A percentile compares a stretch with the other conserved stretches of the same genome.
phyloP scores from a whole-genome alignment of 2,797 vertebrate species.

The Bradypus variegatus region DNA sequence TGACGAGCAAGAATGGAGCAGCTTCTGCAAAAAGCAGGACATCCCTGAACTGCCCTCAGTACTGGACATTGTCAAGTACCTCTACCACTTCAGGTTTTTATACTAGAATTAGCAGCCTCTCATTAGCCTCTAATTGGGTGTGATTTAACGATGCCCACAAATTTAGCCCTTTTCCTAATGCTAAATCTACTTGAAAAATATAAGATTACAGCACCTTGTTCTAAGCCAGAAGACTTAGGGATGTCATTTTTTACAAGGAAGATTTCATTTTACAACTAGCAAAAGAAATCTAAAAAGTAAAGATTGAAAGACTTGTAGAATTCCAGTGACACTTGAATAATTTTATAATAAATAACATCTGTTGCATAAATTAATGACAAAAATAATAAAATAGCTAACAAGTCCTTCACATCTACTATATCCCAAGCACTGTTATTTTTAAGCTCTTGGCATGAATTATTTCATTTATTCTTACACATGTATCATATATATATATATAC shows the following conservation, averaged over 20 bases:
- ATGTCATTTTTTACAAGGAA: neutral
- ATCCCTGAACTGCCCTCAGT: neutral
- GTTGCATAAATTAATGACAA: neutral
- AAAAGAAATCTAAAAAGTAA: neutral
- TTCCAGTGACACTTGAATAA: neutral
- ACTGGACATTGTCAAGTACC: accelerated
- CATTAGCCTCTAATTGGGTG: neutral
- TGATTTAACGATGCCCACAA: neutral
- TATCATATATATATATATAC: too few species aligned
- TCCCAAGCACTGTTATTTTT: neutral
- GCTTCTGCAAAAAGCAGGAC: neutral
- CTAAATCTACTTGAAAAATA: neutral
- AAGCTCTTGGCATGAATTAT: neutral
- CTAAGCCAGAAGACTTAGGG: neutral
- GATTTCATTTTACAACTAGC: conserved; percentile 21
- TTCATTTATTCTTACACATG: neutral
- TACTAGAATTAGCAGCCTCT: neutral
- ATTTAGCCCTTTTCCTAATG: neutral
- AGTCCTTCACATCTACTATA: neutral
- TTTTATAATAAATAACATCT: neutral
- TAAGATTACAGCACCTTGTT: neutral
- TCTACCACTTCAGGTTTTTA: neutral
- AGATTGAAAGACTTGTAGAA: neutral
- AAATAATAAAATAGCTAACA: neutral
- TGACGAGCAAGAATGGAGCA: neutral